Percentiles rank a stretch among this genome's conserved stretches.
These are phyloP conservation scores for Beroe ovata DNA, from an alignment of 37 sponge, comb jelly and placozoan species.

Conservation along the genomic window DNA sequence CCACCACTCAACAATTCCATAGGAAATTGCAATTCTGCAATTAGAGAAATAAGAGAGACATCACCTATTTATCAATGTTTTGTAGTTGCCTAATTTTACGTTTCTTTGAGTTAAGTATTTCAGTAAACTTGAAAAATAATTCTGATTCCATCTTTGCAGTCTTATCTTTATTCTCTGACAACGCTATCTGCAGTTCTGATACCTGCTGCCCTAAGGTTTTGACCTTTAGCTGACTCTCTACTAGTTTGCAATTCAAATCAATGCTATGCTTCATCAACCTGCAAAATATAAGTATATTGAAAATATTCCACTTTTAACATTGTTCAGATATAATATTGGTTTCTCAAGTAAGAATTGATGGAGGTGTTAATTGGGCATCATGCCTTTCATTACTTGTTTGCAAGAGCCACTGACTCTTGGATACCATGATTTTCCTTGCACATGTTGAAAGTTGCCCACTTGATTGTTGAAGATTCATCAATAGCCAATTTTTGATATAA, in stretches of 20 bases:
- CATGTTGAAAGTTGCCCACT: background rate
- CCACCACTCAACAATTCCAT: too few relatives aligned
- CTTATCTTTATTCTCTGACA: background rate
- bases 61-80: background rate
- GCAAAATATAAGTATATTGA: background rate
- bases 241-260: background rate
- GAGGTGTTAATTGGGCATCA: background rate
- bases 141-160: background rate
- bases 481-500: background rate
- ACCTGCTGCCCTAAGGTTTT: background rate
- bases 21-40: too few relatives aligned
- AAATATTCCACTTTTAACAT: background rate
- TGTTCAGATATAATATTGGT: background rate
- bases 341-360: background rate
- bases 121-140: background rate
- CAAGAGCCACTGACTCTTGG: background rate
- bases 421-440: background rate
- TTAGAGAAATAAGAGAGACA: too few relatives aligned
- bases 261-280: background rate
- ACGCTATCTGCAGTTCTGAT: background rate
- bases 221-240: background rate
- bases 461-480: background rate
- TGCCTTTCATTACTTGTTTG: slow-evolving; percentile 16
- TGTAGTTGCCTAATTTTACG: slow-evolving; percentile 9
- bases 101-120: slow-evolving; percentile 7